These are phyloP conservation scores for Rhopalosiphum padi DNA, from an alignment of 1,140 invertebrate species.

Conservation along the genomic window DNA sequence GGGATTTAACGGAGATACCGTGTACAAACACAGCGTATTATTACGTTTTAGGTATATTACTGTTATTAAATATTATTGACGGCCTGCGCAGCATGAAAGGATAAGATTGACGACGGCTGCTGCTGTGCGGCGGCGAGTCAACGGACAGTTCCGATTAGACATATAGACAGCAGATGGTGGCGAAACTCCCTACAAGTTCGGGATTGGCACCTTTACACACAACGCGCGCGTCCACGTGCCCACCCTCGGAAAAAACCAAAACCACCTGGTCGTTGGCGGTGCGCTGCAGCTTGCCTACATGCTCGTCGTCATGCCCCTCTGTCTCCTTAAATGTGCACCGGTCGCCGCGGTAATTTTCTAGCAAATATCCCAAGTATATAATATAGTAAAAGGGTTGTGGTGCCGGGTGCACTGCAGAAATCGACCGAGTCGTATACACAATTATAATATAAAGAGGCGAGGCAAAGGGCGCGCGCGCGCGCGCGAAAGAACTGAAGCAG, in stretches of 20 bases:
- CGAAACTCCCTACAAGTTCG: conserved; percentile 55
- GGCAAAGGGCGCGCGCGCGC: neutral
- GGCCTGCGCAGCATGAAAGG: neutral
- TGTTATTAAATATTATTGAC: conserved; percentile 7
- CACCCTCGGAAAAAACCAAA: conserved; percentile 45
- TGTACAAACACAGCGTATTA: neutral
- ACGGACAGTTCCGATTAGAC: conserved; percentile 52
- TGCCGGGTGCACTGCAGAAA: conserved; percentile 14
- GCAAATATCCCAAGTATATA: conserved; percentile 29
- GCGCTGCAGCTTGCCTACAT: conserved; percentile 34
- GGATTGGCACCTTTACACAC: conserved; percentile 45
- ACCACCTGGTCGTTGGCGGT: conserved; percentile 43
- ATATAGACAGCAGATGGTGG: conserved; percentile 53
- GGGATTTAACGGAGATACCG: neutral
- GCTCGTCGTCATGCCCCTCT: neutral
- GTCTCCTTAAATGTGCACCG: conserved; percentile 42
- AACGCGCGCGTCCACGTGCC: conserved; percentile 45
- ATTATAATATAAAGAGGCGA: neutral
- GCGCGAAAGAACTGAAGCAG: conserved; percentile 28
- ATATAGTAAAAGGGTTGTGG: conserved; percentile 39
- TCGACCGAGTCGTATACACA: conserved; percentile 27
- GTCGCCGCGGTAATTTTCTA: conserved; percentile 50
- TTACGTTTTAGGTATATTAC: neutral
- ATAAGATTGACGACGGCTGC: conserved; percentile 54
- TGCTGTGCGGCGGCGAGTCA: conserved; percentile 16